A percentile compares a stretch with the other conserved stretches of the same genome.
These are phyloP conservation scores for Lucifuga dentata DNA, from an alignment of 2,113 vertebrate genomes.

Conservation along the genomic window DNA sequence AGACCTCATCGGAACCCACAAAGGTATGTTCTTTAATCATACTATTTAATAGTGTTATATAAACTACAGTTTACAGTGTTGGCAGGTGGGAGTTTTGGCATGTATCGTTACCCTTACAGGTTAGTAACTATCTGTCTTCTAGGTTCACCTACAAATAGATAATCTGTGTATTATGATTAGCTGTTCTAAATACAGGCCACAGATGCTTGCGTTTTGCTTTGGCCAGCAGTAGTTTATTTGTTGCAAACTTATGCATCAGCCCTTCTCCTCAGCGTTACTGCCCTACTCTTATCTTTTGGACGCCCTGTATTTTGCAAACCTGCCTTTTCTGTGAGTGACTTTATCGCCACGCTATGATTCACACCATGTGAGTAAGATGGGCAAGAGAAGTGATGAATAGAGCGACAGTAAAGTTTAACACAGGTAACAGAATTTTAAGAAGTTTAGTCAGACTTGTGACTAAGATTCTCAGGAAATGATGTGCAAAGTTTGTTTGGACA, in stretches of 20 bases:
- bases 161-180: slow-evolving; percentile 32
- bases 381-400: background rate
- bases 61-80: slow-evolving; percentile 27
- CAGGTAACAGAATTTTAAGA: background rate
- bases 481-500: background rate
- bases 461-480: background rate
- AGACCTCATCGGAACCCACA: background rate
- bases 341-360: background rate
- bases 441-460: background rate
- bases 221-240: background rate
- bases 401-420: background rate
- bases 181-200: slow-evolving; percentile 28
- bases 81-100: slow-evolving; percentile 54
- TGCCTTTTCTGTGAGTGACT: slow-evolving; percentile 27
- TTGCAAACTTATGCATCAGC: background rate
- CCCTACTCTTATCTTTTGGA: slow-evolving; percentile 2
- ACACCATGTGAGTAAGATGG: background rate
- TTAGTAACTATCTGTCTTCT: slow-evolving; percentile 11
- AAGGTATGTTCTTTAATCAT: background rate
- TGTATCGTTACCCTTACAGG: slow-evolving; percentile 8
- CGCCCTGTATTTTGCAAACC: background rate
- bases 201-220: background rate
- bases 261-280: background rate
- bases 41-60: slow-evolving; percentile 35
- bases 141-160: slow-evolving; percentile 30